These are phyloP conservation scores for Diuraphis noxia DNA, from an alignment of 1,140 invertebrate species.

Conservation along the genomic window DNA sequence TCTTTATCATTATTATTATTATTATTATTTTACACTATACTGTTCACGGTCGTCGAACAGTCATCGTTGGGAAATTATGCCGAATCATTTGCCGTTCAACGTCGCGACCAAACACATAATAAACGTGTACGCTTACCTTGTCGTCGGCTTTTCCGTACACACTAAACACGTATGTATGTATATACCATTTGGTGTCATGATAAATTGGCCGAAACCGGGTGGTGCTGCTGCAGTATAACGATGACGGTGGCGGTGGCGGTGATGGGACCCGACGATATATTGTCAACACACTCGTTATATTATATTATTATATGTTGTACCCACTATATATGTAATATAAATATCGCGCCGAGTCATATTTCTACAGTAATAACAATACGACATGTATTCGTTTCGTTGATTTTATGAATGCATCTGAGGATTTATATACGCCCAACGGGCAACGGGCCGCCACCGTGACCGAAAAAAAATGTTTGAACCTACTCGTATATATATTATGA, in stretches of 20 bases:
- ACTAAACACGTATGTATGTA: neutral
- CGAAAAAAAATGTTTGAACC: neutral
- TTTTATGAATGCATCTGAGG: neutral
- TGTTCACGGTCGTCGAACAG: neutral
- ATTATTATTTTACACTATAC: neutral
- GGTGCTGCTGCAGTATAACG: neutral
- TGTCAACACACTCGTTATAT: conserved; percentile 25
- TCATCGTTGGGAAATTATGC: conserved; percentile 24
- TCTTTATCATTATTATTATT: conserved; percentile 1
- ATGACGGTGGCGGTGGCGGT: neutral
- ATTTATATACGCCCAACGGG: neutral
- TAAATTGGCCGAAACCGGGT: conserved; percentile 29
- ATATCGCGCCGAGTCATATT: conserved; percentile 41
- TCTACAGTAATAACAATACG: neutral
- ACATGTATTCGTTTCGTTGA: neutral
- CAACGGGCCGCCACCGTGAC: neutral
- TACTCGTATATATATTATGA: neutral
- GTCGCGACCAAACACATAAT: neutral
- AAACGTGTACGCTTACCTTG: neutral
- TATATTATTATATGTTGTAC: neutral
- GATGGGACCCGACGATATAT: conserved; percentile 20
- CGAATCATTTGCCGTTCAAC: conserved; percentile 50
- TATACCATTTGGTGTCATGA: neutral
- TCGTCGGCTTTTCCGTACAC: neutral
- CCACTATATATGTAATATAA: too few relatives aligned